These are phyloP conservation scores for Callimorpha dominula DNA, from an alignment of 2,888 invertebrate genomes.

Conservation along the genomic window DNA sequence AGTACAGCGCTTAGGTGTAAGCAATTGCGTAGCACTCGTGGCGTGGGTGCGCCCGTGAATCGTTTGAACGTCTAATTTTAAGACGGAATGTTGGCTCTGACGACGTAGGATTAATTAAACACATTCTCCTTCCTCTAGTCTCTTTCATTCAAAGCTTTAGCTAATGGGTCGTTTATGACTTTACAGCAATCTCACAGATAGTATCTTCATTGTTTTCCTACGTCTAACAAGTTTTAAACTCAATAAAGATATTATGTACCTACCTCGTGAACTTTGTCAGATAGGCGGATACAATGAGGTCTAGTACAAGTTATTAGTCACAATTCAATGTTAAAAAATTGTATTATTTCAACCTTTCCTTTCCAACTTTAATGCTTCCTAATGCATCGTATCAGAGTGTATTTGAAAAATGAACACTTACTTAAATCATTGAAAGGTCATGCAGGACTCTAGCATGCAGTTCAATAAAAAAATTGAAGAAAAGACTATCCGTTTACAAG, in stretches of 20 bases:
- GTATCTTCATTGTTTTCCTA: background rate
- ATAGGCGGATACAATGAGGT: background rate
- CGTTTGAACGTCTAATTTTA: constrained; percentile 73
- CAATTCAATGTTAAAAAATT: background rate
- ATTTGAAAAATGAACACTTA: no score
- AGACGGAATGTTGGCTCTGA: constrained; percentile 77
- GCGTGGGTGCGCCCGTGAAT: constrained; percentile 75
- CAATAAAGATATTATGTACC: no score
- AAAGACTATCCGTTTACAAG: no score
- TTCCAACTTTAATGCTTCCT: background rate
- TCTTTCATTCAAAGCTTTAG: constrained; percentile 56
- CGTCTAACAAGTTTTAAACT: background rate
- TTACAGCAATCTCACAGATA: constrained; percentile 20
- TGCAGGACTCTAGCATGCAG: no score
- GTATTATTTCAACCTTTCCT: background rate
- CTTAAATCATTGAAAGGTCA: no score
- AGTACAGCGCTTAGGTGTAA: constrained; percentile 32
- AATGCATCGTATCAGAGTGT: no score
- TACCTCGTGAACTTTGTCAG: no score
- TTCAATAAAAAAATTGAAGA: no score
- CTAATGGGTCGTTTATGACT: constrained; percentile 31
- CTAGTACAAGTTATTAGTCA: background rate
- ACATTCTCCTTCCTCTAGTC: constrained; percentile 69
- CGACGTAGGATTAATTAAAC: constrained; percentile 70
- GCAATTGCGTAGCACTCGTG: constrained; percentile 40